Conservation (phyloP, 2,888 invertebrate species). For the Tenodera sinensis region DNA sequence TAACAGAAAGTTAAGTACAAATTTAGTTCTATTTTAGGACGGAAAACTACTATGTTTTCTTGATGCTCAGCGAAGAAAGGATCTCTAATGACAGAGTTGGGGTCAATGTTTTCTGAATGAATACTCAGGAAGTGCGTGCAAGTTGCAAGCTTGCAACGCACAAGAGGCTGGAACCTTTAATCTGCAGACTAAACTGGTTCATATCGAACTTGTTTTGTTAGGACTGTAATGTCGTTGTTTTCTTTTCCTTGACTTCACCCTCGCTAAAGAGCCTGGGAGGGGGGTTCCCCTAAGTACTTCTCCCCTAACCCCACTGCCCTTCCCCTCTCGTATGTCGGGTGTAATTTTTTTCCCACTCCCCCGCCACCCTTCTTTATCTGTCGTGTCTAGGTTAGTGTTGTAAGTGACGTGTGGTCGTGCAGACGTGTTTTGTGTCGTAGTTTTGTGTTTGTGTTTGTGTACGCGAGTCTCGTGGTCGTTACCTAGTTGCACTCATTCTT, state of each 20-base stretch:
- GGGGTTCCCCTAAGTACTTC: neutral
- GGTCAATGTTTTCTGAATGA: neutral
- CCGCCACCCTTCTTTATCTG: neutral
- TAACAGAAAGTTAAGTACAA: no score
- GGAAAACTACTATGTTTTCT: no score
- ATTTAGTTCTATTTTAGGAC: no score
- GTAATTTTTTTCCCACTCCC: neutral
- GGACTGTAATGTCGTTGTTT: neutral
- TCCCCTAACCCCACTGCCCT: neutral
- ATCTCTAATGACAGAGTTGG: no score
- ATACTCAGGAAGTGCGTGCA: neutral
- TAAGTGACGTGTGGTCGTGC: slow-evolving; percentile 17
- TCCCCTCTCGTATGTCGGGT: neutral
- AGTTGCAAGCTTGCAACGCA: neutral
- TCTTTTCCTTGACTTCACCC: neutral
- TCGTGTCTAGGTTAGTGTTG: slow-evolving; percentile 16
- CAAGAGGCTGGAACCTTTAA: neutral
- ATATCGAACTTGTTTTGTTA: neutral
- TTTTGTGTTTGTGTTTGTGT: neutral
- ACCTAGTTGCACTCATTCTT: neutral
- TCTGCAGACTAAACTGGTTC: neutral
- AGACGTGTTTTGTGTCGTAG: slow-evolving; percentile 1
- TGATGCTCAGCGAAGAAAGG: no score
- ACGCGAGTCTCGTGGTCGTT: neutral
- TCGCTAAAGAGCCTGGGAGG: neutral